These are phyloP conservation scores for Unio delphinus DNA, from an alignment of 2,888 invertebrate genomes.

Conservation along the genomic window DNA sequence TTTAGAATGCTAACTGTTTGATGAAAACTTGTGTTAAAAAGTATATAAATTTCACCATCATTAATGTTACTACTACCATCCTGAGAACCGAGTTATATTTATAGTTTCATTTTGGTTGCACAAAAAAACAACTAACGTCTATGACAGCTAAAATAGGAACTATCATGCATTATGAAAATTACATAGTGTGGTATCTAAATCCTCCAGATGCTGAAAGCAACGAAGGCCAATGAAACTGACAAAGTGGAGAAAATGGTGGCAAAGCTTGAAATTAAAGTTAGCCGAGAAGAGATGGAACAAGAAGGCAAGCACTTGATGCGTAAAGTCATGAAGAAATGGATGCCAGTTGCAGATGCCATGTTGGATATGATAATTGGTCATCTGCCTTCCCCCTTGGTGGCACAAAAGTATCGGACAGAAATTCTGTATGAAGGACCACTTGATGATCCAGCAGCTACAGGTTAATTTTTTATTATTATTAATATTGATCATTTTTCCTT, in stretches of 20 bases:
- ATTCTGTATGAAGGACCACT: conserved; percentile 99
- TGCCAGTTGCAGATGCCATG: conserved; percentile 98
- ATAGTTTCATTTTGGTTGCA: too few relatives aligned
- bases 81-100: too few relatives aligned
- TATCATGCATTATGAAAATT: too few relatives aligned
- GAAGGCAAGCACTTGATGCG: conserved; percentile 96
- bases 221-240: conserved; percentile 50
- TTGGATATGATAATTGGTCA: conserved; percentile 99
- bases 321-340: conserved; percentile 98
- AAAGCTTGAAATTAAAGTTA: conserved; percentile 91
- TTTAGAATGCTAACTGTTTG: too few relatives aligned
- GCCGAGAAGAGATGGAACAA: conserved; percentile 94
- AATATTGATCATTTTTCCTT: not conserved
- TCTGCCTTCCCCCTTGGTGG: conserved; percentile 97
- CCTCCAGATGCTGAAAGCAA: conserved; percentile 45
- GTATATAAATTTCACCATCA: too few relatives aligned
- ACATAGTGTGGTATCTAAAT: not conserved
- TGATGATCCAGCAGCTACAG: conserved; percentile 95
- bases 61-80: too few relatives aligned
- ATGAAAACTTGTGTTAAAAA: too few relatives aligned
- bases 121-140: too few relatives aligned
- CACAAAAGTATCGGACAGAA: conserved; percentile 98
- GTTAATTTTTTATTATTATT: conserved; percentile 65
- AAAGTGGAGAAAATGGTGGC: conserved; percentile 88
- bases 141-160: too few relatives aligned